Evolutionary conservation across 2,113 vertebrate species (phyloP).

Genomic region (Puffinus mauretanicus): DNA sequence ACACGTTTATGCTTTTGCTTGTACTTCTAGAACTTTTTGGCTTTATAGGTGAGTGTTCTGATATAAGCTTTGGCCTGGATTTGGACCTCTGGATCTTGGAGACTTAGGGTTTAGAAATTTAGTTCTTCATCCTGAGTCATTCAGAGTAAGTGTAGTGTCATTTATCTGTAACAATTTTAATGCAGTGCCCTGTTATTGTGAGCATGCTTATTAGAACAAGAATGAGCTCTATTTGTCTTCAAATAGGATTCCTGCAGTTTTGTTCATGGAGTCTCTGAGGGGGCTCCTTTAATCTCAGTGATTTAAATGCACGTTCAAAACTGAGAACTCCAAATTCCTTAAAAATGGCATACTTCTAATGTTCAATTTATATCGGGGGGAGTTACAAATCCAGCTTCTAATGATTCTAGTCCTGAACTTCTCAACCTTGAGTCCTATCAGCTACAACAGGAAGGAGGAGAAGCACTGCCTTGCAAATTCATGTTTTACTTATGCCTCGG

Average conservation of each 20-base stretch:
- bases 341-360: neutral
- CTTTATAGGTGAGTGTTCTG: neutral
- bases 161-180: slow-evolving; percentile 31
- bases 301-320: slow-evolving; percentile 4
- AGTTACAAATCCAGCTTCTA: neutral
- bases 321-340: neutral
- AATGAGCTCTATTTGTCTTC: slow-evolving; percentile 46
- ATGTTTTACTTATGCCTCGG: neutral
- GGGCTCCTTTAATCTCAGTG: slow-evolving; percentile 15
- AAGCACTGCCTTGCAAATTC: neutral
- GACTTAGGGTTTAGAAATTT: neutral
- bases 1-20: neutral
- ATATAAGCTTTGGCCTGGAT: neutral
- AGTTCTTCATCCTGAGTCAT: neutral
- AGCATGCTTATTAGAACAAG: slow-evolving; percentile 43
- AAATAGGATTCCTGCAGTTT: slow-evolving; percentile 42
- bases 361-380: neutral
- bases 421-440: neutral
- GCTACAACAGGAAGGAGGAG: neutral
- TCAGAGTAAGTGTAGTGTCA: neutral
- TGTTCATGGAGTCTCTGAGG: slow-evolving; percentile 18
- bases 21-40: neutral
- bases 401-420: neutral
- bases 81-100: neutral
- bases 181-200: slow-evolving; percentile 1